A percentile compares a stretch with the other conserved stretches of the same genome.
Conservation (phyloP, 2,888 invertebrate genomes). For the Stegophylla sp. region DNA sequence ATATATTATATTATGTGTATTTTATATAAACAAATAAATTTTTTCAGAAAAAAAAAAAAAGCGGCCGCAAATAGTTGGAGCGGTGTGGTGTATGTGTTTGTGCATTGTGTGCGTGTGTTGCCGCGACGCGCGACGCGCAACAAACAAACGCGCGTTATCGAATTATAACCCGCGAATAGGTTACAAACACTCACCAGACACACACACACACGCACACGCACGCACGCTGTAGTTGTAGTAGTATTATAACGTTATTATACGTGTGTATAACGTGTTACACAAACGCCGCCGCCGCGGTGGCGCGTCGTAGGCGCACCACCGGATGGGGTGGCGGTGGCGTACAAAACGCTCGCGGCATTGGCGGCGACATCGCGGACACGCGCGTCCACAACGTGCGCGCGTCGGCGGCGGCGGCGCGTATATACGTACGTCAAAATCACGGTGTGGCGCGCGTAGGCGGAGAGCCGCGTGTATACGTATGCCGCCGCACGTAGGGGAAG, state of each 20-base stretch:
- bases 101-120: neutral
- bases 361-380: slow-evolving; percentile 58
- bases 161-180: slow-evolving; percentile 36
- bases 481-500: neutral
- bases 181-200: neutral
- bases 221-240: too few species aligned
- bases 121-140: slow-evolving; percentile 2
- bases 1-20: too few species aligned
- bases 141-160: slow-evolving; percentile 47
- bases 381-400: slow-evolving; percentile 57
- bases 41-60: too few species aligned
- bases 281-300: slow-evolving; percentile 25
- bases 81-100: neutral
- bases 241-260: neutral
- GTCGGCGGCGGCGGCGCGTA: slow-evolving; percentile 32
- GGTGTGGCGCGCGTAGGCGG: neutral
- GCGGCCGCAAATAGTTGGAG: too few species aligned
- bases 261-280: neutral
- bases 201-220: neutral
- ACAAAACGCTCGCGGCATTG: neutral
- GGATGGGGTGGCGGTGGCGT: neutral
- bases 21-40: too few species aligned
- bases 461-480: neutral
- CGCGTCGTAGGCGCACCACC: slow-evolving; percentile 43
- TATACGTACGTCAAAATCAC: slow-evolving; percentile 56